These are phyloP conservation scores for Sarcophaga variegata DNA, from an alignment of 2,888 invertebrate genomes.

Conservation along the genomic window DNA sequence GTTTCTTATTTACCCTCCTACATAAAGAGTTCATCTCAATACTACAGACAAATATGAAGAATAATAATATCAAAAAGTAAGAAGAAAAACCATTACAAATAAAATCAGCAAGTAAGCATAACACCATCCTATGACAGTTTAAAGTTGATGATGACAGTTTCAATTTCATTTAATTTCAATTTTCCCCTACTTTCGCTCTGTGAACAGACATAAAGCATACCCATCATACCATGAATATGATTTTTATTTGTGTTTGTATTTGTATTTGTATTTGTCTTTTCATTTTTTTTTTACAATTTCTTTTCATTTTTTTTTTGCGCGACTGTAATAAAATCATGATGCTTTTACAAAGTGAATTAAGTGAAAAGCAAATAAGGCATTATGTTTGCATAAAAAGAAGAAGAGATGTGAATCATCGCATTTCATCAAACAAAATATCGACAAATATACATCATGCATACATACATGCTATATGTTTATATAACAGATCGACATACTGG, in stretches of 20 bases:
- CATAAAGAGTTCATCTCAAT: slow-evolving; percentile 12
- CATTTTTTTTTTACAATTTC: no score
- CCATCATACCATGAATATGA: not conserved
- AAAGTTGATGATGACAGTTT: slow-evolving; percentile 66
- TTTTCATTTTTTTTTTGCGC: slow-evolving; percentile 41
- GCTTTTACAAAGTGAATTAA: slow-evolving; percentile 77
- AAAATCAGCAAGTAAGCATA: slow-evolving; percentile 8
- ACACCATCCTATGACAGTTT: slow-evolving; percentile 15
- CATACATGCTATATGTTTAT: not conserved
- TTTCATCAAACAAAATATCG: not conserved
- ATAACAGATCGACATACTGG: not conserved
- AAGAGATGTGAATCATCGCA: slow-evolving; percentile 37
- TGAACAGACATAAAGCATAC: not conserved
- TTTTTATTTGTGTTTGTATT: slow-evolving; percentile 4
- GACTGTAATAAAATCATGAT: slow-evolving; percentile 68
- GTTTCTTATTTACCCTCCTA: no score
- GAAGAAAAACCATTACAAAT: not conserved
- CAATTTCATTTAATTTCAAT: slow-evolving; percentile 48
- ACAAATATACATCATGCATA: not conserved
- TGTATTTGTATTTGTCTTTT: not conserved
- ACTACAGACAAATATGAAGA: no score
- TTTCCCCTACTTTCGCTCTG: not conserved
- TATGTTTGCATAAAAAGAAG: slow-evolving; percentile 58
- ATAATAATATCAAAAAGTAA: slow-evolving; percentile 3
- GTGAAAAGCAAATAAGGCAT: slow-evolving; percentile 77